Base-by-base conservation (phyloP, 2,797 vertebrate genomes). In the Phoxinus dragarum region DNA sequence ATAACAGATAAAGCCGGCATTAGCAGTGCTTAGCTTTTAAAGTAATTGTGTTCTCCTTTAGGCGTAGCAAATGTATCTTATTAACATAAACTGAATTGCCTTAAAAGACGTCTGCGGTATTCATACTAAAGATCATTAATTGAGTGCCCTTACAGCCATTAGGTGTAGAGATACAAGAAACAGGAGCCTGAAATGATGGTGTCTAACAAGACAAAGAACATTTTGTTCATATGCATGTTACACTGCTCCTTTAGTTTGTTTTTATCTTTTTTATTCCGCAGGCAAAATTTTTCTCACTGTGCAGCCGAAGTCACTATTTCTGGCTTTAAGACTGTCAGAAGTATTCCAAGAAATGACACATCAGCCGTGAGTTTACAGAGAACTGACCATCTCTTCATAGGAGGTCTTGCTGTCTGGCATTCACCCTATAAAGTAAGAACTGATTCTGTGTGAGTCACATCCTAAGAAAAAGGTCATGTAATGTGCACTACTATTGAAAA, bases 201-300 rank as follows among this genome's bases (percentile, higher is more conserved):
- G 79, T 81, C 67, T 27, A 40, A 76, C 19, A 42, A 56, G 5
- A 71, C 40, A 4, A 76, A 54, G 38, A 59, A 52, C 34, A 47
- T 77, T 59, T 67, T 40, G 38, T 76, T 16, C 34, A 2, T 34
- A 36, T 47, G 19, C 38, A 72, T 17, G 11, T 34, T 12, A 36
- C 27, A 6, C 16, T 69, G n/a, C 1, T 84, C 6, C 27, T 49
- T 69, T 67, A 14, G 34, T 31, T 42, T 82, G 40, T 49, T 79
- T 81, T 54, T 80, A 3, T 77, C 74, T 66, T 17, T 16, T 66
- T 66, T 34, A 66, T 61, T 79, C n/a, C 89, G 21, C 88, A 98
- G 97, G 90, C 96, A 97, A 90, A 78, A 90, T 69, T 79, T 97
- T 88, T 89, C 91, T 72, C 95, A 95, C 0, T 97, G 97, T 88